Percentiles rank a stretch among this genome's conserved stretches.
Conservation (phyloP, 1,140 invertebrate species). For the Acyrthosiphon pisum region DNA sequence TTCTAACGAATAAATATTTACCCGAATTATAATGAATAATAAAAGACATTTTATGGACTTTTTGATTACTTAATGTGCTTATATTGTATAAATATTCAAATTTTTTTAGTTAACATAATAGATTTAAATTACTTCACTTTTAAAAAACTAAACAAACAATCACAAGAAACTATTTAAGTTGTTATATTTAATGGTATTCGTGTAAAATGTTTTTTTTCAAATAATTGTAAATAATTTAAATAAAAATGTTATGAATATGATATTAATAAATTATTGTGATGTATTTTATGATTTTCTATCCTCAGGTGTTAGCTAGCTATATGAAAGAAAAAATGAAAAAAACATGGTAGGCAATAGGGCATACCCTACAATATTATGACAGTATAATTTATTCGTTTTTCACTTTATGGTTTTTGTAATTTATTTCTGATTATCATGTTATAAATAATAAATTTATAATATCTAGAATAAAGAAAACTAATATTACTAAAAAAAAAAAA, state of each 20-base stretch:
- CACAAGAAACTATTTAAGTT: background rate
- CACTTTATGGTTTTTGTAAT: background rate
- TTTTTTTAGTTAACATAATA: background rate
- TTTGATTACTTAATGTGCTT: conserved; percentile 5
- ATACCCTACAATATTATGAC: background rate
- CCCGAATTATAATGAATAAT: background rate
- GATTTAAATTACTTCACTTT: background rate
- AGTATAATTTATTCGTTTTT: background rate
- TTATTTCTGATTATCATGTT: conserved; percentile 13
- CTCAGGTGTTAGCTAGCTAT: background rate
- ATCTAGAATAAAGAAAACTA: background rate
- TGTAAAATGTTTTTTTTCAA: background rate
- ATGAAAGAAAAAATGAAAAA: background rate
- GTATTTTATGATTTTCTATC: background rate
- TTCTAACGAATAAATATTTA: conserved; percentile 2
- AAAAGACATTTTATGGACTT: background rate
- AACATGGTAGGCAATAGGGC: background rate
- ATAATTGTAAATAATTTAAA: background rate
- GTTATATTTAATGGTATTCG: background rate
- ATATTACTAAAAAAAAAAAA: background rate
- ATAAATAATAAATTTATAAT: background rate
- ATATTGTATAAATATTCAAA: background rate
- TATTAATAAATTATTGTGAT: background rate
- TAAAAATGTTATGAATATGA: background rate
- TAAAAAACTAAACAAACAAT: background rate